A percentile compares a stretch with the other conserved stretches of the same genome.
Evolutionary conservation across 1,140 invertebrate species (phyloP).

Genomic region (Monochamus saltuarius): DNA sequence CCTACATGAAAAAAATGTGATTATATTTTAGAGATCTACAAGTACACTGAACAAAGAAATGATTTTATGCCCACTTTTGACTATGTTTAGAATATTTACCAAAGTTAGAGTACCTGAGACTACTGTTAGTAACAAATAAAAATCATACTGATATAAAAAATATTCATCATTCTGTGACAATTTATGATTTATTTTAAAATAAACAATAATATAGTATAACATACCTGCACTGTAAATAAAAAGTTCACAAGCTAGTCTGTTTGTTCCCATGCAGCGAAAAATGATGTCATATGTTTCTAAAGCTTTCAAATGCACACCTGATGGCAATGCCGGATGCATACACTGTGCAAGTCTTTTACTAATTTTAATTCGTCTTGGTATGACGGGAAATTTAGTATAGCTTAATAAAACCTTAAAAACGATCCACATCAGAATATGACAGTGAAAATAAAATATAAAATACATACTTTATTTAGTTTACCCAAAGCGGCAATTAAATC

Average conservation of each 20-base stretch:
- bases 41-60: neutral
- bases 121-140: too few relatives aligned
- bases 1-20: too few relatives aligned
- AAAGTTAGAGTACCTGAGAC: too few relatives aligned
- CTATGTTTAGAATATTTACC: neutral
- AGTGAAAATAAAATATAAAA: slow-evolving; percentile 1
- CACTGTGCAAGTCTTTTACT: slow-evolving; percentile 93
- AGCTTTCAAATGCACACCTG: slow-evolving; percentile 91
- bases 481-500: slow-evolving; percentile 90
- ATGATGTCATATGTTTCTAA: slow-evolving; percentile 93
- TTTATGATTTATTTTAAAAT: too few relatives aligned
- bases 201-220: slow-evolving; percentile 17
- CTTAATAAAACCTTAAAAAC: slow-evolving; percentile 67
- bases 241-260: slow-evolving; percentile 78
- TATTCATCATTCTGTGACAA: too few relatives aligned
- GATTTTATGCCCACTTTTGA: neutral
- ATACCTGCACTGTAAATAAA: slow-evolving; percentile 84
- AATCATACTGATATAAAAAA: too few relatives aligned
- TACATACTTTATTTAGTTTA: slow-evolving; percentile 85
- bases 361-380: slow-evolving; percentile 87
- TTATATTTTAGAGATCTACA: too few relatives aligned
- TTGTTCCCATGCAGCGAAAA: slow-evolving; percentile 87
- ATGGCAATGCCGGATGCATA: slow-evolving; percentile 89
- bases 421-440: neutral
- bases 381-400: slow-evolving; percentile 84